A percentile compares a stretch with the other conserved stretches of the same genome.
Evolutionary conservation across 2,113 vertebrate species (phyloP).

Genomic region (Oenanthe melanoleuca): DNA sequence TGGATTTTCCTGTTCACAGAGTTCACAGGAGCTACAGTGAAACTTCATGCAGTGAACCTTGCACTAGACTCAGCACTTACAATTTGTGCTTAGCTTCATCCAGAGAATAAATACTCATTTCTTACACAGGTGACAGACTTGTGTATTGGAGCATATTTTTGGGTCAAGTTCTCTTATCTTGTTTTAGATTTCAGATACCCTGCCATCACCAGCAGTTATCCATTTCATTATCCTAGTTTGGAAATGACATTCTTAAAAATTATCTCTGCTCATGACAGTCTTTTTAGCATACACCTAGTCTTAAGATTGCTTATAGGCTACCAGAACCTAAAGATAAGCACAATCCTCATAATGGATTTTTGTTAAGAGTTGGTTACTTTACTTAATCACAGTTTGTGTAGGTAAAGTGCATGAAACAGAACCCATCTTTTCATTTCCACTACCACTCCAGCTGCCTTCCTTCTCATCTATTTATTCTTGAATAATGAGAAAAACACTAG

Average conservation of each 20-base stretch:
- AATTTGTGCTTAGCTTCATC: neutral
- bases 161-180: neutral
- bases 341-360: neutral
- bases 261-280: neutral
- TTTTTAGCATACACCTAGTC: neutral
- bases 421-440: neutral
- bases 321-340: neutral
- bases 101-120: neutral
- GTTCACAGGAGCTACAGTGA: neutral
- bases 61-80: neutral
- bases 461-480: neutral
- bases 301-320: neutral
- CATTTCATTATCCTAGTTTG: neutral
- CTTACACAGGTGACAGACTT: neutral
- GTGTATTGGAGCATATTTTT: neutral
- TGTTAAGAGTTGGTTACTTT: neutral
- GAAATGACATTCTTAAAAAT: neutral
- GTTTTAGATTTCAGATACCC: neutral
- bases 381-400: neutral
- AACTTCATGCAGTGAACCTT: neutral
- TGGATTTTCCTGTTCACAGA: neutral
- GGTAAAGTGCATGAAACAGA: neutral
- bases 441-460: neutral
- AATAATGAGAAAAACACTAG: neutral
- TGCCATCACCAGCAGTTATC: neutral